These are phyloP conservation scores for Dinocampus coccinellae DNA, from an alignment of 2,888 invertebrate genomes.

Conservation along the genomic window DNA sequence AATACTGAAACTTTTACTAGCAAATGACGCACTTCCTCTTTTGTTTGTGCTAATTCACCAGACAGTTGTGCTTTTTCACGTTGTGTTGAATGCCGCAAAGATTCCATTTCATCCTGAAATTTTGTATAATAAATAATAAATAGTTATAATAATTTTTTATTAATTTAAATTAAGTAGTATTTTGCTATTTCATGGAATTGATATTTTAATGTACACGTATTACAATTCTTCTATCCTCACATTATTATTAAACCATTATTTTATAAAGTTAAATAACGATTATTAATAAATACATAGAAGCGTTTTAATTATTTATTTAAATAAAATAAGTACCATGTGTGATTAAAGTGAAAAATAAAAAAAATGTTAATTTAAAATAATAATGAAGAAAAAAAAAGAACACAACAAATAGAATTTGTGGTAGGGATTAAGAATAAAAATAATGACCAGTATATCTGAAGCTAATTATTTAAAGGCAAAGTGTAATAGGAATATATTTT, in stretches of 20 bases:
- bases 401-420: not conserved
- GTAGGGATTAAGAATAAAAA: conserved; percentile 10
- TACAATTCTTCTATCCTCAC: conserved; percentile 2
- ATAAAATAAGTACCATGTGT: not conserved
- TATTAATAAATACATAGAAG: not conserved
- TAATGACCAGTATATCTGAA: conserved; percentile 24
- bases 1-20: conserved; percentile 75
- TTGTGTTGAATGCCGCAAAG: conserved; percentile 80
- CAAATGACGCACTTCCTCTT: conserved; percentile 82
- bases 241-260: not conserved
- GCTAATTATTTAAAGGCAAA: not conserved
- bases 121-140: not conserved
- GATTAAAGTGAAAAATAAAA: not conserved
- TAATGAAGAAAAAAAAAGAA: conserved; percentile 28
- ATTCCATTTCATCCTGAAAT: conserved; percentile 83
- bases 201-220: not conserved
- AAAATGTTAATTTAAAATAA: not conserved
- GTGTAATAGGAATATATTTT: conserved; percentile 13
- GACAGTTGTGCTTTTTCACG: conserved; percentile 79
- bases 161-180: too few relatives aligned
- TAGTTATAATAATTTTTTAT: not conserved
- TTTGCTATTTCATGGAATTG: not conserved
- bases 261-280: not conserved
- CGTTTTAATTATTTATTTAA: too few relatives aligned
- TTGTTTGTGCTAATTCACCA: conserved; percentile 79